Evolutionary conservation across 2,113 vertebrate genomes (phyloP).

Genomic region (Psittacus erithacus): DNA sequence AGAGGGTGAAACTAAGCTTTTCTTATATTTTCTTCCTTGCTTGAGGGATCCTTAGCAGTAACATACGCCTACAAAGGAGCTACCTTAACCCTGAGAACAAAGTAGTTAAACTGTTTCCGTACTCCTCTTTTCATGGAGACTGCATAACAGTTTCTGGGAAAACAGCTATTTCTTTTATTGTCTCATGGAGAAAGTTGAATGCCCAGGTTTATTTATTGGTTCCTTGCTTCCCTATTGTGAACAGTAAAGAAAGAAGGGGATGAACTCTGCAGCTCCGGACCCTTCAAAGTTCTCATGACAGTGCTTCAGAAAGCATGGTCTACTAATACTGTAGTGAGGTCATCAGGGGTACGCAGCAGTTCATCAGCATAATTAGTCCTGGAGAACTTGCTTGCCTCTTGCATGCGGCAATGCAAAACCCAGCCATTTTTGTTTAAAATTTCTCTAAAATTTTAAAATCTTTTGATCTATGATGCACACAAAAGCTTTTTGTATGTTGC

Average conservation of each 20-base stretch:
- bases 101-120: not conserved
- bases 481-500: not conserved
- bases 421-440: not conserved
- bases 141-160: not conserved
- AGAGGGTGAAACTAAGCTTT: not conserved
- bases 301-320: not conserved
- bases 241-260: not conserved
- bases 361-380: not conserved
- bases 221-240: not conserved
- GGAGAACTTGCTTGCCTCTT: not conserved
- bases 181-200: not conserved
- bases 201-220: not conserved
- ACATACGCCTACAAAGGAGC: not conserved
- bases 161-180: not conserved
- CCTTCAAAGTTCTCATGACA: not conserved
- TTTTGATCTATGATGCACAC: not conserved
- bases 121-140: not conserved
- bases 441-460: not conserved
- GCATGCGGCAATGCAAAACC: not conserved
- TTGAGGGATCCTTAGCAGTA: not conserved
- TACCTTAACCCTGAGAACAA: not conserved
- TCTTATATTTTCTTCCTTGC: not conserved
- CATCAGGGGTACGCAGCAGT: not conserved
- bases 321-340: not conserved
- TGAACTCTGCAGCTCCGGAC: not conserved